Percentiles rank a stretch among this genome's conserved stretches.
phyloP scores from a whole-genome alignment of 1,140 invertebrate genomes.

The Octopus bimaculoides region DNA sequence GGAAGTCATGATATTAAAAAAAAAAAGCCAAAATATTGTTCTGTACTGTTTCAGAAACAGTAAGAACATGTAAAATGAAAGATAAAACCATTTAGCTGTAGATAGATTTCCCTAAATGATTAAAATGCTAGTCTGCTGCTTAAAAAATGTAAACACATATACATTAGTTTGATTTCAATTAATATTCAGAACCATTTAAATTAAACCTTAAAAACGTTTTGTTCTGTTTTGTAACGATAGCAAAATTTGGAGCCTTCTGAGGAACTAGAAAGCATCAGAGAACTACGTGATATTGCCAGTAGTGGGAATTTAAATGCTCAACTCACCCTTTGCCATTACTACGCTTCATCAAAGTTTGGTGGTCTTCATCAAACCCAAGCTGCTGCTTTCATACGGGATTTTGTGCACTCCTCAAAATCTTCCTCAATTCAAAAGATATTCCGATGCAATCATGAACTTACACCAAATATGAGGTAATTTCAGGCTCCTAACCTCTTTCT shows the following conservation, averaged over 20 bases:
- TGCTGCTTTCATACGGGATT: conserved; percentile 37
- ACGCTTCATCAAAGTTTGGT: conserved; percentile 43
- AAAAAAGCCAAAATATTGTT: too few relatives aligned
- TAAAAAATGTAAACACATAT: too few relatives aligned
- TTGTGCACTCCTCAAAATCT: conserved; percentile 46
- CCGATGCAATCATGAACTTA: conserved; percentile 39
- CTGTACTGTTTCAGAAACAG: too few relatives aligned
- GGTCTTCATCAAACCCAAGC: conserved; percentile 43
- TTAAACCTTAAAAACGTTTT: too few relatives aligned
- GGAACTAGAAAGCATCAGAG: conserved; percentile 43
- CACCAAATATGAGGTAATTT: conserved; percentile 51
- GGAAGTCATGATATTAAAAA: too few relatives aligned
- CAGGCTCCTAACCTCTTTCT: neutral
- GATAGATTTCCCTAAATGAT: too few relatives aligned
- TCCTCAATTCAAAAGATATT: conserved; percentile 44
- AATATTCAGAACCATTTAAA: too few relatives aligned
- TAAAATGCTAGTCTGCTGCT: too few relatives aligned
- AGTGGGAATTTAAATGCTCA: conserved; percentile 39
- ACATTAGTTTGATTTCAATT: too few relatives aligned
- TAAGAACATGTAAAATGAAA: too few relatives aligned
- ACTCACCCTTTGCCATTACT: conserved; percentile 43
- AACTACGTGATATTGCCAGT: conserved; percentile 44
- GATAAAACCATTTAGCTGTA: too few relatives aligned
- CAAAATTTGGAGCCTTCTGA: conserved; percentile 18
- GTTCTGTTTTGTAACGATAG: too few relatives aligned